Evolutionary conservation across 2,797 vertebrate genomes (phyloP).

Genomic region (Merluccius polli): DNA sequence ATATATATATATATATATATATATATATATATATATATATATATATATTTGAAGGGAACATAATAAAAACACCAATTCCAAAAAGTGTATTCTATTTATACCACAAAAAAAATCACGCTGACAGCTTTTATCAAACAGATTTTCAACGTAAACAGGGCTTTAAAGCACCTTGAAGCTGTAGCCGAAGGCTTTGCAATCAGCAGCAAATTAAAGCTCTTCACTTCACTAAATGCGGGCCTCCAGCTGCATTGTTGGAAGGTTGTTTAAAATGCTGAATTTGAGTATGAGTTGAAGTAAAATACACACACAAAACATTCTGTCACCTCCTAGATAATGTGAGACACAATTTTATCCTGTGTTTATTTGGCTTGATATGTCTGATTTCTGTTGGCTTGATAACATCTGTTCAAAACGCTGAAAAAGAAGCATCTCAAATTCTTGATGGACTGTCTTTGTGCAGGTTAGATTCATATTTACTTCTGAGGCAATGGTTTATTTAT

Average conservation of each 20-base stretch:
- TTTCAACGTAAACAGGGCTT: constrained; percentile 37
- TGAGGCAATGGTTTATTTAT: neutral
- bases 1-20: no score
- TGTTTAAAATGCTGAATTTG: constrained; percentile 44
- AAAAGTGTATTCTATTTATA: constrained; percentile 15
- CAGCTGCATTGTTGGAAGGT: constrained; percentile 51
- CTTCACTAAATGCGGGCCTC: constrained; percentile 66
- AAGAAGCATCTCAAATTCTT: neutral
- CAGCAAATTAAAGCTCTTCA: constrained; percentile 72
- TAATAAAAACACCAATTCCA: neutral
- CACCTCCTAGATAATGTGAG: neutral
- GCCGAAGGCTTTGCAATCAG: constrained; percentile 72
- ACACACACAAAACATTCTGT: neutral
- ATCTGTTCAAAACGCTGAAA: neutral
- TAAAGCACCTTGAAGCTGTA: constrained; percentile 44
- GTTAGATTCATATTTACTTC: neutral
- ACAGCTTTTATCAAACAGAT: constrained; percentile 45
- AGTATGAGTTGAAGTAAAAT: constrained; percentile 35
- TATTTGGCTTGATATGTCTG: neutral
- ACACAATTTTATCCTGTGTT: neutral
- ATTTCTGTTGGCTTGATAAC: neutral
- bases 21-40: no score
- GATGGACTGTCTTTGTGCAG: neutral
- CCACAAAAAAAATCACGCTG: constrained; percentile 33
- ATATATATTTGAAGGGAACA: neutral